Conservation (phyloP, 1,140 invertebrate species). For the Cydia amplana region DNA sequence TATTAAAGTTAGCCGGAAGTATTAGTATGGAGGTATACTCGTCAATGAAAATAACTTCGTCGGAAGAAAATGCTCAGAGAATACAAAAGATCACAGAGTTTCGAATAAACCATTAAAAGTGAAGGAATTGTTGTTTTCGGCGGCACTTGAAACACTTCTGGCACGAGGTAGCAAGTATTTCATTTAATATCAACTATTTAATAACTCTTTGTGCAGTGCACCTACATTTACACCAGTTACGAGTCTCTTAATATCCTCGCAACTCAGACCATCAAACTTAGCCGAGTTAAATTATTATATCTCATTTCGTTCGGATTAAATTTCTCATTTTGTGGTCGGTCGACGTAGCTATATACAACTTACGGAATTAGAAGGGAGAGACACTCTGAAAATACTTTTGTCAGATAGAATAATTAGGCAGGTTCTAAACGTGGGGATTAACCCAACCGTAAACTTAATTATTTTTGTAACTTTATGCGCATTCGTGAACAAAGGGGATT, state of each 20-base stretch:
- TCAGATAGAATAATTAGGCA: not conserved
- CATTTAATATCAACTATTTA: not conserved
- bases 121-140: no score
- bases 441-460: not conserved
- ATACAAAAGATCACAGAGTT: not conserved
- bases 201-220: not conserved
- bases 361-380: not conserved
- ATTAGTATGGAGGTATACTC: slow-evolving; percentile 11
- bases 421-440: not conserved
- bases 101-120: not conserved
- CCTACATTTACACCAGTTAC: not conserved
- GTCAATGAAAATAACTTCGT: not conserved
- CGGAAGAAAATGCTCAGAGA: not conserved
- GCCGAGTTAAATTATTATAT: slow-evolving; percentile 10
- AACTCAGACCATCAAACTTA: not conserved
- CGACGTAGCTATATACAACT: slow-evolving; percentile 7
- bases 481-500: not conserved
- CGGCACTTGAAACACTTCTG: no score
- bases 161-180: no score
- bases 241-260: not conserved
- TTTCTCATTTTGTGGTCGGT: slow-evolving; percentile 24
- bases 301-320: slow-evolving; percentile 22
- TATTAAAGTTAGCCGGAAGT: slow-evolving; percentile 8
- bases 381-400: not conserved
- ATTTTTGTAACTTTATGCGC: not conserved